Evolutionary conservation across 2,113 vertebrate genomes (phyloP).

Genomic region (Mixornis gularis): DNA sequence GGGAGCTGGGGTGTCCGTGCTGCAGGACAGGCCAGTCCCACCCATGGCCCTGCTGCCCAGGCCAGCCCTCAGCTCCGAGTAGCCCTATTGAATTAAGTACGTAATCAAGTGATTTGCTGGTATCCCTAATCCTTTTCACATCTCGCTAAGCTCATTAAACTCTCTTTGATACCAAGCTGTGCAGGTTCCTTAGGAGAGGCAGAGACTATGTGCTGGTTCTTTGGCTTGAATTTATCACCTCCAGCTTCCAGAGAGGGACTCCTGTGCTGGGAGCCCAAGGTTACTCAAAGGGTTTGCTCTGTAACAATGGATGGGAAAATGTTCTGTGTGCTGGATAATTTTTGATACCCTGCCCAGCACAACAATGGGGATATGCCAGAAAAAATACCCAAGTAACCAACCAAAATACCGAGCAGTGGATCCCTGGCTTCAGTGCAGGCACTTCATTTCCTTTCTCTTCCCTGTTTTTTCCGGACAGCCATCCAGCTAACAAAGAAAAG

Average conservation of each 20-base stretch:
- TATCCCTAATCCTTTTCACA: constrained; percentile 60
- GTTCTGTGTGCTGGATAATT: not conserved
- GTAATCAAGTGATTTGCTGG: constrained; percentile 58
- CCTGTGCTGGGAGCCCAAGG: not conserved
- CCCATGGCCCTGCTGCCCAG: not conserved
- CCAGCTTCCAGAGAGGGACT: not conserved
- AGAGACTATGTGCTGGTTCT: not conserved
- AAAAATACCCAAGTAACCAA: constrained; percentile 46
- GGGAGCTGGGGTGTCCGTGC: not conserved
- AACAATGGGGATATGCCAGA: constrained; percentile 38
- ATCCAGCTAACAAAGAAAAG: not conserved
- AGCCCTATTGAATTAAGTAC: constrained; percentile 48
- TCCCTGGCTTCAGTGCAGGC: not conserved
- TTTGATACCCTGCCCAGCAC: constrained; percentile 52
- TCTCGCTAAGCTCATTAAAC: constrained; percentile 59
- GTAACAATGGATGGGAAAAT: constrained; percentile 55
- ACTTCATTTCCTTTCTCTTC: constrained; percentile 46
- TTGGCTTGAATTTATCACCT: constrained; percentile 16
- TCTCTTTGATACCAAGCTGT: constrained; percentile 56
- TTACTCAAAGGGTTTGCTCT: not conserved
- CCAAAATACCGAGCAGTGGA: constrained; percentile 5
- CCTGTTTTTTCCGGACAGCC: constrained; percentile 1
- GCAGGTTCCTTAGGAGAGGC: constrained; percentile 31
- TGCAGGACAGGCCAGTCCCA: not conserved
- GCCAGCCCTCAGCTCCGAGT: not conserved